Conservation (phyloP, 2,888 invertebrate genomes). For the Lissocephala sabroskyi region DNA sequence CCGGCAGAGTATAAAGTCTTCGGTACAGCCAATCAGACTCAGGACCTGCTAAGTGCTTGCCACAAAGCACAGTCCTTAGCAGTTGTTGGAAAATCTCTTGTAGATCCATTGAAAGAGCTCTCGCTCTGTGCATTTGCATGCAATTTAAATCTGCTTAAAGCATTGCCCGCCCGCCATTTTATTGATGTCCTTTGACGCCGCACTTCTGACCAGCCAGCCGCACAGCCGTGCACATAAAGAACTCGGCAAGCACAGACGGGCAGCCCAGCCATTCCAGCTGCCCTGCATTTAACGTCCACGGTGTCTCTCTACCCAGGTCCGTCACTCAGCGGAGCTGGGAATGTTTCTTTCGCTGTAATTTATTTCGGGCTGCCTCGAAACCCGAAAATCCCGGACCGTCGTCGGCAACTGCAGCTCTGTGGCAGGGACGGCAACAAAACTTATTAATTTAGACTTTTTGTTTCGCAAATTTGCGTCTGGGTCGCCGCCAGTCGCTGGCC, state of each 20-base stretch:
- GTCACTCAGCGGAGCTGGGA: neutral
- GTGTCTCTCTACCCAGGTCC: neutral
- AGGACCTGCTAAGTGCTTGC: too few relatives aligned
- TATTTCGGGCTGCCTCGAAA: too few relatives aligned
- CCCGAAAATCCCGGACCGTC: too few relatives aligned
- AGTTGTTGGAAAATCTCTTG: neutral
- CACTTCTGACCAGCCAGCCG: neutral
- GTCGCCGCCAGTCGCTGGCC: slow-evolving; percentile 44
- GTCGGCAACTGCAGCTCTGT: slow-evolving; percentile 20
- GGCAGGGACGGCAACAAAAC: slow-evolving; percentile 41
- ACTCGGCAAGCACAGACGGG: neutral
- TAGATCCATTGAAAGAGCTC: neutral
- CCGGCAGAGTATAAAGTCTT: neutral
- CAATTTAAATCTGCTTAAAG: slow-evolving; percentile 30
- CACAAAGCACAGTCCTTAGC: too few relatives aligned
- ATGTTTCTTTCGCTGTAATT: slow-evolving; percentile 38
- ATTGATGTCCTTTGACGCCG: slow-evolving; percentile 42
- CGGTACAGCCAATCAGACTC: too few relatives aligned
- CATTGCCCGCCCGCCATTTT: slow-evolving; percentile 32
- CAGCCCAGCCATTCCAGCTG: neutral
- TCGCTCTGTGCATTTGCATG: slow-evolving; percentile 3
- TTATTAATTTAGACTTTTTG: slow-evolving; percentile 65
- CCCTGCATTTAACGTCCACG: neutral
- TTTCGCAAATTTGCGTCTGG: slow-evolving; percentile 62
- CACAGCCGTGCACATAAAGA: too few relatives aligned